Evolutionary conservation across 2,113 vertebrate genomes (phyloP).

Genomic region (Pelecanus crispus): DNA sequence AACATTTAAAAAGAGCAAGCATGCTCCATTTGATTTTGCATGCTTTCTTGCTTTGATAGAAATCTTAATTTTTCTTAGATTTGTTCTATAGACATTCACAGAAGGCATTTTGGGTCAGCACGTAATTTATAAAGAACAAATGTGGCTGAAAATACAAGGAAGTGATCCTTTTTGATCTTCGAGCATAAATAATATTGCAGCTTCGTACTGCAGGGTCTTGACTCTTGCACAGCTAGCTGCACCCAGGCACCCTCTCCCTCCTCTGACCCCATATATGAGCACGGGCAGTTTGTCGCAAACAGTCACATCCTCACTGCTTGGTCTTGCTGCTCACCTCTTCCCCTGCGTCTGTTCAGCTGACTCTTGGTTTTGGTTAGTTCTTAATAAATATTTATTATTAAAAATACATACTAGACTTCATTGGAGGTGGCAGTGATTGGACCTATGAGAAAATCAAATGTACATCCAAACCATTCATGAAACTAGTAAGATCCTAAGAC

Average conservation of each 20-base stretch:
- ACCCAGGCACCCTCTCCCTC: not conserved
- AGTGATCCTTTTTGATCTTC: not conserved
- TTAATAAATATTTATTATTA: not conserved
- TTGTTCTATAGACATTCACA: not conserved
- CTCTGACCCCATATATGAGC: fast-evolving
- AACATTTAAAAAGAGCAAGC: not conserved
- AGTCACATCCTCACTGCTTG: not conserved
- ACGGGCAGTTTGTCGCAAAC: fast-evolving
- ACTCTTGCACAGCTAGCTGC: not conserved
- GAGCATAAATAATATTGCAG: not conserved
- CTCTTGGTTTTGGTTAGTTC: not conserved
- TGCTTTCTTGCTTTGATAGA: not conserved
- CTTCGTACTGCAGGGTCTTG: not conserved
- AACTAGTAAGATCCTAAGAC: not conserved
- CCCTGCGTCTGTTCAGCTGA: not conserved
- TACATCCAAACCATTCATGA: not conserved
- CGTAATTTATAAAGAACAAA: not conserved
- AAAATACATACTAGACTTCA: not conserved
- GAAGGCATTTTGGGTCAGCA: not conserved
- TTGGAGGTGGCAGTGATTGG: not conserved
- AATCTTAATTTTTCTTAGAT: not conserved
- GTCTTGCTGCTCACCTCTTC: fast-evolving
- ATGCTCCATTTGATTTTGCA: not conserved
- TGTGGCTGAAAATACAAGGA: not conserved
- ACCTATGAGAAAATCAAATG: not conserved